Evolutionary conservation across 2,888 invertebrate genomes (phyloP).

Genomic region (Yponomeuta sedellus): DNA sequence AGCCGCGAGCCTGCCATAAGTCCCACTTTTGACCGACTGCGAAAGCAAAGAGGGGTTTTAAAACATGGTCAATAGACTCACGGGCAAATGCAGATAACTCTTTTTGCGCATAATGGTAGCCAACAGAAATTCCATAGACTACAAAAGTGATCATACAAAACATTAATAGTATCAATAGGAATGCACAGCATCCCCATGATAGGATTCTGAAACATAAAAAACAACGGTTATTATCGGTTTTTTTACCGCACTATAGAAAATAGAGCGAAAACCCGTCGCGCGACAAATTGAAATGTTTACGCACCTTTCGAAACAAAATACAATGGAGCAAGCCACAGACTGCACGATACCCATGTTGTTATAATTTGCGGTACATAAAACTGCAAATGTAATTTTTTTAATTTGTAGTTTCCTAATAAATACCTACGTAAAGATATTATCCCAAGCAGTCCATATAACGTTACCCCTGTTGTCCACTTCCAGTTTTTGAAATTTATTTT

Average conservation of each 20-base stretch:
- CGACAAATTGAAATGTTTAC: neutral
- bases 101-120: constrained; percentile 66
- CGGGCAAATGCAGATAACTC: constrained; percentile 60
- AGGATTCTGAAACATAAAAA: constrained; percentile 41
- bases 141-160: constrained; percentile 49
- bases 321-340: constrained; percentile 1
- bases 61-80: constrained; percentile 29
- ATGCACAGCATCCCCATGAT: constrained; percentile 63
- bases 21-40: too few relatives aligned
- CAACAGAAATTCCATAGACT: constrained; percentile 65
- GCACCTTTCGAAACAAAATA: constrained; percentile 52
- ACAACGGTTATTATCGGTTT: too few relatives aligned
- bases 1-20: too few relatives aligned
- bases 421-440: too few relatives aligned
- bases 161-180: constrained; percentile 56
- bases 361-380: too few relatives aligned
- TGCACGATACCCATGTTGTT: constrained; percentile 4
- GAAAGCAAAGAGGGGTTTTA: neutral
- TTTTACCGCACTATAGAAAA: neutral
- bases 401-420: too few relatives aligned
- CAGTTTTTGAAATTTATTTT: too few relatives aligned
- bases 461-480: too few relatives aligned
- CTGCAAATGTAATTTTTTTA: too few relatives aligned
- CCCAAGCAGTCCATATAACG: too few relatives aligned
- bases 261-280: neutral